A percentile compares a stretch with the other conserved stretches of the same genome.
Evolutionary conservation across 2,888 invertebrate species (phyloP).

Genomic region (Mythimna ferrago): DNA sequence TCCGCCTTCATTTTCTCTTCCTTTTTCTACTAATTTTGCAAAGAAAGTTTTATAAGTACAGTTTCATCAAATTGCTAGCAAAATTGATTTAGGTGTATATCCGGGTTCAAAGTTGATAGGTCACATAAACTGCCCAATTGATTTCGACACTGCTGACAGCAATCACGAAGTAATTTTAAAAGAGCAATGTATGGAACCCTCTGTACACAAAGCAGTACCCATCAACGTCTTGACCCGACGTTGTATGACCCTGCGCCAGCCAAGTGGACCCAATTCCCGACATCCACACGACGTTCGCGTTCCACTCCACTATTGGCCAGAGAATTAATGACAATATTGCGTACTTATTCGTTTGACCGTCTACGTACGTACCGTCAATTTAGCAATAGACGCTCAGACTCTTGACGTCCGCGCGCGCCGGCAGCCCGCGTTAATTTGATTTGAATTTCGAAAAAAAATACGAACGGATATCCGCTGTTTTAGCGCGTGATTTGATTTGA

Average conservation of each 20-base stretch:
- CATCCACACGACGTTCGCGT: conserved; percentile 73
- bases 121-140: conserved; percentile 25
- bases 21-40: no score
- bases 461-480: conserved; percentile 39
- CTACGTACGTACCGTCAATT: conserved; percentile 81
- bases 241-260: conserved; percentile 82
- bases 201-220: conserved; percentile 66
- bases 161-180: conserved; percentile 21
- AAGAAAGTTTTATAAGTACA: neutral
- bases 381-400: conserved; percentile 77
- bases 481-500: conserved; percentile 43
- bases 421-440: conserved; percentile 61
- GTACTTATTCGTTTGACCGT: conserved; percentile 86
- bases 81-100: conserved; percentile 7
- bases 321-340: conserved; percentile 85
- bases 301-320: conserved; percentile 81
- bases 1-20: no score
- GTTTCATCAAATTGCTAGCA: conserved; percentile 1
- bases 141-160: conserved; percentile 11
- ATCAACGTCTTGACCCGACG: conserved; percentile 75
- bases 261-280: conserved; percentile 87
- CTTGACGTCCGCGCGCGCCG: conserved; percentile 62
- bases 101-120: conserved; percentile 25
- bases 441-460: conserved; percentile 61
- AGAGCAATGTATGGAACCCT: conserved; percentile 56